Evolutionary conservation across 1,140 invertebrate species (phyloP), one percentile per base, ranked within the genome.

Genomic region (Charaxes varanes): DNA sequence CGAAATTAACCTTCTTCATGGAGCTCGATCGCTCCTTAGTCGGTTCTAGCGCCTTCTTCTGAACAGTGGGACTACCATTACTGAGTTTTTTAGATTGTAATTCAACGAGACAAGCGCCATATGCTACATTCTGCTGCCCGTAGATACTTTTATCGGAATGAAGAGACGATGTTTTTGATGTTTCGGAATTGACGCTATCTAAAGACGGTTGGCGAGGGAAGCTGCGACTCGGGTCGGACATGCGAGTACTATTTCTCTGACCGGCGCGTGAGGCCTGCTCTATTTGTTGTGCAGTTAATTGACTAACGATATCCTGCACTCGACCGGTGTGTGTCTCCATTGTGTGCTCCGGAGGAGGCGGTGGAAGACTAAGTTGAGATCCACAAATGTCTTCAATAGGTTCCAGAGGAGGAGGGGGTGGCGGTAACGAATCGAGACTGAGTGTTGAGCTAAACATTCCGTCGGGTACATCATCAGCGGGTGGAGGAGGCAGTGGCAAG

Each of bases 351-450:
- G 88, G 87, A 0, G 55, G 59, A 0, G 90, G 90, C 6, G 91
- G 91, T 1, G 91, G 91, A 2, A 93, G 66, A 2, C 89, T 91
- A 15, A 92, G 66, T 52, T 89, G 89, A 0, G 91, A 92, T 1
- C 90, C 91, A 7, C 87, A 88, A 0, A 93, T 79, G 47, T 93
- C 71, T 17, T 77, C 72, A 22, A 68, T 59, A 1, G 87, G 86
- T 27, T 91, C 90, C 4, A 86, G 84, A 0, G 90, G 90, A 2
- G 91, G 91, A 1, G 92, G 93, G 1, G 93, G 92, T 6, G 92
- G 91, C 1, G 92, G 92, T 31, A 93, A 60, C 5, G 90, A 91
- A 34, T 93, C 90, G 21, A 93, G 65, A 8, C 91, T 92, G 1
- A 92, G 74, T n/a, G 90, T 93, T 0, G 90, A 92, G 18, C 90